Evolutionary conservation across 23 tunicate species (phyloP).

Genomic region (Botrylloides violaceus): DNA sequence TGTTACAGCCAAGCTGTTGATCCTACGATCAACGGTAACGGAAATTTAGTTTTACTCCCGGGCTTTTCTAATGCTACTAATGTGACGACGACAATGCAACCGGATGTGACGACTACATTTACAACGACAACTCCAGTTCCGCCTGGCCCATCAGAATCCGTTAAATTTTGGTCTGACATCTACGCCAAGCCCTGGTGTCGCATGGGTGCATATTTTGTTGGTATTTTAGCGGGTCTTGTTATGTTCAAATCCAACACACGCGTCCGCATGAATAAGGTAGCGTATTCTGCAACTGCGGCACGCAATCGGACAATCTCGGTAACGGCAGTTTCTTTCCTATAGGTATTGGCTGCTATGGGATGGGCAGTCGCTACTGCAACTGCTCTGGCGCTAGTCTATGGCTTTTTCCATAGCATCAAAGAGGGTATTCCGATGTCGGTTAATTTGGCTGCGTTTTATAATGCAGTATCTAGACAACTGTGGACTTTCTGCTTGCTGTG

Average conservation of each 20-base stretch:
- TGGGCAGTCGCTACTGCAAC: constrained; percentile 35
- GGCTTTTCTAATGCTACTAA: background rate
- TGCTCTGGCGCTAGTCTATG: constrained; percentile 47
- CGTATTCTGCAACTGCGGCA: too few relatives aligned
- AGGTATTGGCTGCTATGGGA: constrained; percentile 33
- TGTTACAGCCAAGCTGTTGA: too few relatives aligned
- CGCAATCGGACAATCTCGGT: background rate
- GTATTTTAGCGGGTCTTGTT: constrained; percentile 16
- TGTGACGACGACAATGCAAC: background rate
- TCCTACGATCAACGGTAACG: too few relatives aligned
- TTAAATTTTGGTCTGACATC: constrained; percentile 9
- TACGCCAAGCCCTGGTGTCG: constrained; percentile 34
- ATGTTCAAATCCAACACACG: background rate
- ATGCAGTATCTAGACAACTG: constrained; percentile 47
- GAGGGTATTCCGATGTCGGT: constrained; percentile 8
- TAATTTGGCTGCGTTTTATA: constrained; percentile 43
- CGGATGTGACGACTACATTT: background rate
- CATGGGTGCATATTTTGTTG: constrained; percentile 13
- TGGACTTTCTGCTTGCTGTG: constrained; percentile 63
- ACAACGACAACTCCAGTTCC: constrained; percentile 3
- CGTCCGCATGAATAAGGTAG: constrained; percentile 26
- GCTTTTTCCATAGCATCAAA: constrained; percentile 12
- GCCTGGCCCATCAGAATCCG: constrained; percentile 11
- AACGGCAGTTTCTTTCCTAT: background rate
- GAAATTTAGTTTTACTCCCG: background rate